These are phyloP conservation scores for Spondyliosoma cantharus DNA, from an alignment of 2,797 vertebrate species.

Conservation along the genomic window DNA sequence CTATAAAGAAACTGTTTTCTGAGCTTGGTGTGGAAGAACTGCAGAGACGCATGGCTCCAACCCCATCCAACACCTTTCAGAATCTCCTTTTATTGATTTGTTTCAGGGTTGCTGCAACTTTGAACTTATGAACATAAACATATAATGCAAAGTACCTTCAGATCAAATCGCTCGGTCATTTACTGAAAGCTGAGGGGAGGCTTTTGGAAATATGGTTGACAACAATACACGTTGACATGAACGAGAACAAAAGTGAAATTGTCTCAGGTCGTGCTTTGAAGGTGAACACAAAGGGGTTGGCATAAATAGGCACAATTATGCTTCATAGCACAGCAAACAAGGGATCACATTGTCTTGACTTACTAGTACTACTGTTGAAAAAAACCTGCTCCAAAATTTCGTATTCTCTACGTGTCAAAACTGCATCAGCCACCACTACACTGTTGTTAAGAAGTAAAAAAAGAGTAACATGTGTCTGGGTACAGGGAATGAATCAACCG, in stretches of 20 bases:
- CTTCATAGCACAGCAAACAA: slow-evolving; percentile 43
- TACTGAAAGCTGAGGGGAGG: slow-evolving; percentile 12
- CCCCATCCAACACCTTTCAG: neutral
- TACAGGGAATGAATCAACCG: neutral
- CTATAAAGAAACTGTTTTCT: neutral
- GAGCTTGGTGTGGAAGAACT: neutral
- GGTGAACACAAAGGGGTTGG: slow-evolving; percentile 41
- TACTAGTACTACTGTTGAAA: neutral
- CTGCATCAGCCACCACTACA: neutral
- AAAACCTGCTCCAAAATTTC: neutral
- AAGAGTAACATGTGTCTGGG: neutral
- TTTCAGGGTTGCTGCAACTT: neutral
- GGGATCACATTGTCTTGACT: slow-evolving; percentile 28
- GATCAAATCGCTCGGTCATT: neutral
- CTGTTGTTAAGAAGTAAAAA: neutral
- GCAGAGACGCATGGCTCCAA: neutral
- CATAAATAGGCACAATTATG: slow-evolving; percentile 26
- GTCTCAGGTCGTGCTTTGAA: slow-evolving; percentile 51
- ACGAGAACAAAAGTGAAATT: slow-evolving; percentile 17
- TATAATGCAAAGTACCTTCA: neutral
- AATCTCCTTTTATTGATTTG: neutral
- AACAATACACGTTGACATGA: slow-evolving; percentile 11
- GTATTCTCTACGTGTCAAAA: slow-evolving; percentile 7
- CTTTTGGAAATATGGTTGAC: neutral
- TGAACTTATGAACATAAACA: too few relatives aligned